phyloP scores from a whole-genome alignment of 37 sponge, comb jelly and placozoan genomes.

The Aphrocallistes beatrix region DNA sequence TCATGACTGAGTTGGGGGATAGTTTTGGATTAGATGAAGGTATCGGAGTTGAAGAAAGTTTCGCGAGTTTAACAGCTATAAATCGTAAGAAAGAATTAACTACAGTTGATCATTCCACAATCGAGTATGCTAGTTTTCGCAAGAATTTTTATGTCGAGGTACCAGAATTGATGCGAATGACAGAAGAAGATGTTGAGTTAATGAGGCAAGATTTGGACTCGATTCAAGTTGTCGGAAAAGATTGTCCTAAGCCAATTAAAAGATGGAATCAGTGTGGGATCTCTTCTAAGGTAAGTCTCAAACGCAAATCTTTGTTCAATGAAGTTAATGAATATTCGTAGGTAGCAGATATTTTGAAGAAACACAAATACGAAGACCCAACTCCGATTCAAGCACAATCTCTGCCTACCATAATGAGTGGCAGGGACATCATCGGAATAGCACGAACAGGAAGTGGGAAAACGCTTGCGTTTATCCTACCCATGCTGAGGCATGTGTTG shows the following conservation, averaged over 20 bases:
- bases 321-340: background rate
- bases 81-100: conserved; percentile 79
- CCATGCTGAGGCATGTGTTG: conserved; percentile 80
- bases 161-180: conserved; percentile 87
- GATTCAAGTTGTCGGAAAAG: conserved; percentile 81
- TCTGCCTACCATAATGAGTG: conserved; percentile 93
- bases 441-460: conserved; percentile 98
- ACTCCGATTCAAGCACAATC: conserved; percentile 96
- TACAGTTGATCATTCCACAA: conserved; percentile 57
- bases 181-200: conserved; percentile 59
- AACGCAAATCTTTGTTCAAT: background rate
- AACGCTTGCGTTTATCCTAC: conserved; percentile 90
- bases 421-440: conserved; percentile 86
- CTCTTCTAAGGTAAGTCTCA: conserved; percentile 27
- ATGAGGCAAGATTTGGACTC: conserved; percentile 57
- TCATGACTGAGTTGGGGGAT: conserved; percentile 80
- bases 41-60: conserved; percentile 43
- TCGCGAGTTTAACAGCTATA: conserved; percentile 51
- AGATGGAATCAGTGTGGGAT: conserved; percentile 89
- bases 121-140: conserved; percentile 67
- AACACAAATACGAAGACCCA: conserved; percentile 67
- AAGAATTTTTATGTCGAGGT: conserved; percentile 94
- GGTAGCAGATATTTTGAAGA: conserved; percentile 58
- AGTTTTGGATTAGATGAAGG: conserved; percentile 77
- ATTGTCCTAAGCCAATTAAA: conserved; percentile 88